Conservation (phyloP, 2,113 vertebrate species). For the Ptyas mucosa region DNA sequence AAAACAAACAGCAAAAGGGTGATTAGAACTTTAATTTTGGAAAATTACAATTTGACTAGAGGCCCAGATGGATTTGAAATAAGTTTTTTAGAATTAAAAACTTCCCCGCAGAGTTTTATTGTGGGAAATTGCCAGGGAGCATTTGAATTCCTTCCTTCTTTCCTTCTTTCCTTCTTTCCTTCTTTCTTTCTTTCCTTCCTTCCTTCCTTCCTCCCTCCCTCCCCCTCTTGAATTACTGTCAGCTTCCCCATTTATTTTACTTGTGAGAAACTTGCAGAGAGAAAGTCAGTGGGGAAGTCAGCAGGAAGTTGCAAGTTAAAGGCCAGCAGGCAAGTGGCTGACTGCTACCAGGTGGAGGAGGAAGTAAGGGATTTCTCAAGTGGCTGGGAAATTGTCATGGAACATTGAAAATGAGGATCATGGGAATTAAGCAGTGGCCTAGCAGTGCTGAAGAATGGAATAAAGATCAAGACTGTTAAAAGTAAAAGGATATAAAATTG, state of each 20-base stretch:
- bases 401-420: not conserved
- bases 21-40: not conserved
- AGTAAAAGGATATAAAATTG: not conserved
- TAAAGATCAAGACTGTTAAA: not conserved
- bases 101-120: not conserved
- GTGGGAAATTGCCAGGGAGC: not conserved
- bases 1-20: not conserved
- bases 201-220: not conserved
- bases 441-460: not conserved
- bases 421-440: not conserved
- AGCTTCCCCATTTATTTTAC: not conserved
- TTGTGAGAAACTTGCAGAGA: not conserved
- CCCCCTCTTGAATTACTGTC: not conserved
- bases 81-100: not conserved
- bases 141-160: not conserved
- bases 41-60: not conserved
- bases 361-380: not conserved
- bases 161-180: not conserved
- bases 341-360: not conserved
- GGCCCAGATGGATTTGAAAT: not conserved
- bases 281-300: not conserved
- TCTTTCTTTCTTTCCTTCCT: not conserved
- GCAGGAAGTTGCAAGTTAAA: not conserved
- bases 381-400: not conserved
- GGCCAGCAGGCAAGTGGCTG: not conserved